A percentile compares a stretch with the other conserved stretches of the same genome.
phyloP scores from a whole-genome alignment of 2,113 vertebrate genomes.

The Myodes glareolus region DNA sequence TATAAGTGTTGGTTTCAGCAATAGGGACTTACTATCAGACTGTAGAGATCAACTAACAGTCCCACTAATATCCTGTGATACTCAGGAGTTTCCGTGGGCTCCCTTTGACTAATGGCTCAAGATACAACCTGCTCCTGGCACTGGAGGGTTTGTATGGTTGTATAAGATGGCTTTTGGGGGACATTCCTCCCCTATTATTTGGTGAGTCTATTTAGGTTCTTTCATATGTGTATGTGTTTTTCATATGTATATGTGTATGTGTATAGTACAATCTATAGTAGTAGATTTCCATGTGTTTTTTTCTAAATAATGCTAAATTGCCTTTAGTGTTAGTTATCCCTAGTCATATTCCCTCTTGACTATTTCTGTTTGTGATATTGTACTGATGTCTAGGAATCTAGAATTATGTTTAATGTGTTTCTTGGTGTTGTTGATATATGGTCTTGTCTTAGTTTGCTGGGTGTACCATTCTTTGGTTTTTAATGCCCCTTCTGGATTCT shows the following conservation, averaged over 20 bases:
- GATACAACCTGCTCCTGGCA: not conserved
- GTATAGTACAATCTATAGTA: not conserved
- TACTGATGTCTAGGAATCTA: not conserved
- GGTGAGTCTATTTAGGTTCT: not conserved
- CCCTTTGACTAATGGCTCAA: not conserved
- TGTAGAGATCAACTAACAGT: not conserved
- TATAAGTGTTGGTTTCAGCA: not conserved
- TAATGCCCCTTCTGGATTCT: too few relatives aligned
- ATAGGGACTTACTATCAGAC: not conserved
- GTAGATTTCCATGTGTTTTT: not conserved
- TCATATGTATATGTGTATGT: not conserved
- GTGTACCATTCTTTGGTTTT: not conserved
- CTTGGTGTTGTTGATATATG: not conserved
- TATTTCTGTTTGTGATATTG: not conserved
- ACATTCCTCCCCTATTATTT: not conserved
- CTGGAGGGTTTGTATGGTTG: not conserved
- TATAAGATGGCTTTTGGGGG: not conserved
- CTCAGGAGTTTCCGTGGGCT: not conserved
- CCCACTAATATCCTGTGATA: not conserved
- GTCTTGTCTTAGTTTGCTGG: not conserved
- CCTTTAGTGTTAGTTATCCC: not conserved
- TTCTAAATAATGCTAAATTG: not conserved
- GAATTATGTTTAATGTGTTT: not conserved
- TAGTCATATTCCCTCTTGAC: not conserved
- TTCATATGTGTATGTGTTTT: not conserved